Evolutionary conservation across 2,888 invertebrate genomes (phyloP).

Genomic region (Spodoptera exigua): DNA sequence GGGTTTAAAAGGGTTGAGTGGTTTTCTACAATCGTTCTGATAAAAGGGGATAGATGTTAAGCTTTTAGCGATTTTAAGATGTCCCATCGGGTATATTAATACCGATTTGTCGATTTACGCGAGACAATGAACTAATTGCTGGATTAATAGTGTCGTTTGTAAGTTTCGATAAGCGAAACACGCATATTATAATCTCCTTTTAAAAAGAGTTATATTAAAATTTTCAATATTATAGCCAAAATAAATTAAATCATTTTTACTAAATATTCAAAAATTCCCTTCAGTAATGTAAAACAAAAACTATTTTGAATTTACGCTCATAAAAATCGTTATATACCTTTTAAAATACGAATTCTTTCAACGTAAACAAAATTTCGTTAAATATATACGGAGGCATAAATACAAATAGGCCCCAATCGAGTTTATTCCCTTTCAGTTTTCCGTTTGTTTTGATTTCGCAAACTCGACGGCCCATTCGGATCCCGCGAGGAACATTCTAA

Average conservation of each 20-base stretch:
- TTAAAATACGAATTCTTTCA: constrained; percentile 2
- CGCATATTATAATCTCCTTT: too few relatives aligned
- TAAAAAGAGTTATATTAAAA: background rate
- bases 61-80: constrained; percentile 87
- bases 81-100: constrained; percentile 77
- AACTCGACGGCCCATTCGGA: constrained; percentile 52
- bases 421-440: constrained; percentile 41
- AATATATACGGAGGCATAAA: constrained; percentile 21
- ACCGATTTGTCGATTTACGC: constrained; percentile 37
- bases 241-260: too few relatives aligned
- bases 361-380: constrained; percentile 22
- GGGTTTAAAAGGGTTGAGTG: constrained; percentile 89
- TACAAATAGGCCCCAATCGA: constrained; percentile 30
- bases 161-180: background rate
- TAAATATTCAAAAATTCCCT: background rate
- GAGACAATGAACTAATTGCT: constrained; percentile 73
- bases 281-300: too few relatives aligned
- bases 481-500: constrained; percentile 74
- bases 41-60: constrained; percentile 86
- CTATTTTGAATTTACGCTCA: background rate
- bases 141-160: constrained; percentile 14
- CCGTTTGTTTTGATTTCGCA: constrained; percentile 66
- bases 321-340: background rate
- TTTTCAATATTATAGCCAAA: background rate
- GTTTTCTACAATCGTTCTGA: constrained; percentile 88